These are phyloP conservation scores for Dromaius novaehollandiae DNA, from an alignment of 2,113 vertebrate genomes.

Conservation along the genomic window DNA sequence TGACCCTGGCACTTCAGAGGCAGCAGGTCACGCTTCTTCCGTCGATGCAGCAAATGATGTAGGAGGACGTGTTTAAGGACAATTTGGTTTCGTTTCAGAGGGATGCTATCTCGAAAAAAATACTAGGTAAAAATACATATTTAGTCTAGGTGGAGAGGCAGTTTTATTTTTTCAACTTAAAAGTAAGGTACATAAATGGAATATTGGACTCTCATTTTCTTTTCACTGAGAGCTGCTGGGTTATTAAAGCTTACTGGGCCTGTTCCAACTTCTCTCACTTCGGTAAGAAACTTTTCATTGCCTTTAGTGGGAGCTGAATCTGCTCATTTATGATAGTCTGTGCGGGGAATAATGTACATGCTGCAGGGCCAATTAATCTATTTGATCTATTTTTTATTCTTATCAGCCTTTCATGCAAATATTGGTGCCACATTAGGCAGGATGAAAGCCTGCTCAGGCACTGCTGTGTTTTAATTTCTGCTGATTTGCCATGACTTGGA, in stretches of 20 bases:
- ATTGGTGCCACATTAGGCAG: not conserved
- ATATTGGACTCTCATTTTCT: not conserved
- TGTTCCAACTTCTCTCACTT: not conserved
- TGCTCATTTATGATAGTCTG: not conserved
- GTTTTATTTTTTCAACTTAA: not conserved
- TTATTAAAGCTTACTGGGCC: not conserved
- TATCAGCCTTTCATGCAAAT: not conserved
- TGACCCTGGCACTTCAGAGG: no score
- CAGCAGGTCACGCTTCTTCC: not conserved
- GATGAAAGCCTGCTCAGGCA: not conserved
- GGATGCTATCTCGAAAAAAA: not conserved
- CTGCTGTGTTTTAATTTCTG: not conserved
- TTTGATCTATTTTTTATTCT: not conserved
- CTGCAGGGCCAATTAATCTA: not conserved
- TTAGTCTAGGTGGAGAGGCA: not conserved
- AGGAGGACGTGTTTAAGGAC: not conserved
- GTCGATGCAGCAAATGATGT: not conserved
- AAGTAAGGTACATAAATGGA: not conserved
- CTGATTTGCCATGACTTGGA: not conserved
- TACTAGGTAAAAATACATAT: not conserved
- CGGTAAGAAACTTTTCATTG: not conserved
- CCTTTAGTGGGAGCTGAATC: not conserved
- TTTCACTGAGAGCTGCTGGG: not conserved
- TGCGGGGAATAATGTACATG: rapidly evolving
- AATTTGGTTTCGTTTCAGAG: not conserved